phyloP scores from a whole-genome alignment of 2,888 invertebrate genomes.

The Plebejus anna region DNA sequence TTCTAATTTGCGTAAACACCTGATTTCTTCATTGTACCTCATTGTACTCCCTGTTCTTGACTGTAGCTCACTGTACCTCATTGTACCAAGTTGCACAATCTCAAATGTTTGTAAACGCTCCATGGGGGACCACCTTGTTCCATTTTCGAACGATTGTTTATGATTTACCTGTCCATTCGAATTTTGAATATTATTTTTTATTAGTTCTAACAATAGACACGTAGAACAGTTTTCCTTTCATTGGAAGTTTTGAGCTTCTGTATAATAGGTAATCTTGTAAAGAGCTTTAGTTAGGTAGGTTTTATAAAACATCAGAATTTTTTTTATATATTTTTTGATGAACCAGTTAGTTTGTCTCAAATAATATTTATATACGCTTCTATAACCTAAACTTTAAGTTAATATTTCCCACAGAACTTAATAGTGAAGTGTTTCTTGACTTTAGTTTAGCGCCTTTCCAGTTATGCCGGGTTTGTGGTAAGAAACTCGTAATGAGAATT shows the following conservation, averaged over 20 bases:
- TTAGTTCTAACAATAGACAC: slow-evolving; percentile 6
- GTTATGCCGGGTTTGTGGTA: background rate
- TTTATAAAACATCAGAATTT: background rate
- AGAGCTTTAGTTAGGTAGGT: background rate
- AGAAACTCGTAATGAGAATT: background rate
- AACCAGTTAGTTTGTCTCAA: no score
- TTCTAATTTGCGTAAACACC: slow-evolving; percentile 56
- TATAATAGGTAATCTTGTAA: background rate
- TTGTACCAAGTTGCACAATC: slow-evolving; percentile 51
- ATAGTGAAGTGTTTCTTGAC: no score
- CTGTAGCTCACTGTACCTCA: slow-evolving; percentile 12
- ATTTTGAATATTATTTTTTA: slow-evolving; percentile 19
- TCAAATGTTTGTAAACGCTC: slow-evolving; percentile 60
- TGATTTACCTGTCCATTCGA: slow-evolving; percentile 51
- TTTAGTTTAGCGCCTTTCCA: no score
- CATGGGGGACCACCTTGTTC: slow-evolving; percentile 54
- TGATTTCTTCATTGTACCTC: slow-evolving; percentile 27
- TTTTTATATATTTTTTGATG: no score
- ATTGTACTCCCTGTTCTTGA: slow-evolving; percentile 37
- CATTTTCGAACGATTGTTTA: slow-evolving; percentile 48
- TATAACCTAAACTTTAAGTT: no score
- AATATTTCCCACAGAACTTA: no score
- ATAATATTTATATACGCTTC: no score
- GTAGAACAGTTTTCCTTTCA: background rate
- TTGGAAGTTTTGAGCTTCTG: background rate